Base-by-base conservation (phyloP, 2,888 invertebrate genomes). In the Branchipolynoe longqiensis region DNA sequence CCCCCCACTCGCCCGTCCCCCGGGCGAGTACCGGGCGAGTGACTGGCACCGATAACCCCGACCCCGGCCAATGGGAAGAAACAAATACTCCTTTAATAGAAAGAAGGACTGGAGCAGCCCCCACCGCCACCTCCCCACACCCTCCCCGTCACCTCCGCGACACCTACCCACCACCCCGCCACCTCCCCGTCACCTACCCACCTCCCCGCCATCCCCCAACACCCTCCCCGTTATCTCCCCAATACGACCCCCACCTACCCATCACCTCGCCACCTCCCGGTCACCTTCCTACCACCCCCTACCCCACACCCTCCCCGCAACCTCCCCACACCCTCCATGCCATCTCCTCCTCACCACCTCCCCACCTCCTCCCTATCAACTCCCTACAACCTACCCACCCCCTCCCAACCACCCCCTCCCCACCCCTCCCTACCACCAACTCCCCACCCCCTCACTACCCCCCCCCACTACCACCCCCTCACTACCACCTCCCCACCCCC, bases 51-150 rank as follows among this genome's bases (percentile, higher is more conserved):
- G 82, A 82, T 82, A 82, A 58, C 56, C 14, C 83, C 6, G 36
- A n/a, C n/a, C 40, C 6, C 64, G 64, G 64, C 58, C 62, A 83
- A 83, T 83, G 64, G 64, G 83, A 83, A 83, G 64, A 62, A 83
- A 83, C 83, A 83, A 83, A 83, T 83, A 64, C 83, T 40, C 64
- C 59, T 64, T 83, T 83, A 83, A 83, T 83, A 48, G 83, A 83
- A 83, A 58, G 41, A 59, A 64, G 41, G 64, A 64, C 64, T 64
- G n/a, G 40, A 33, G 36, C 62, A 33, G 40, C 1, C 33, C 31
- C 31, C 48, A 14, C 28, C n/a, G 22, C 56, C 38, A 36, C 58
- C 31, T 41, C 82, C 36, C 33, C 31, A 33, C 58, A 12, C 33
- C 58, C 31, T 14, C 82, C 36, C 31, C n/a, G n/a, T n/a, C n/a